Conservation (phyloP, 2,888 invertebrate genomes). For the Tuberolachnus salignus region DNA sequence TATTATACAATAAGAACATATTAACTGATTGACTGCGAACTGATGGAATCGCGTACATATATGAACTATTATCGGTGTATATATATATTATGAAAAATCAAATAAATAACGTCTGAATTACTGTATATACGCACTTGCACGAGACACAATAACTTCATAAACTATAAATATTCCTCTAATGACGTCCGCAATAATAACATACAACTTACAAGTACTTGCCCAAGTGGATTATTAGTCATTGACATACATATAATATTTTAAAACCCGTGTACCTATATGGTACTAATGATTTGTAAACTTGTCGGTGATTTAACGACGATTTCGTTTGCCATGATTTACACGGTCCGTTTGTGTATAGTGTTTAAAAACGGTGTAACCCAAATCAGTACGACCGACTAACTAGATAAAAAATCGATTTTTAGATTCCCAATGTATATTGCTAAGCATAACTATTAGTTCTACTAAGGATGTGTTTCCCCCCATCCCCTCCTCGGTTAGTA, state of each 20-base stretch:
- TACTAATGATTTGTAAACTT: too few relatives aligned
- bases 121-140: not conserved
- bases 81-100: not conserved
- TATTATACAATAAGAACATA: slow-evolving; percentile 8
- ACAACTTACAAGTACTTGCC: not conserved
- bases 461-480: too few relatives aligned
- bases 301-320: too few relatives aligned
- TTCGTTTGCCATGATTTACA: too few relatives aligned
- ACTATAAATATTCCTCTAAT: slow-evolving; percentile 14
- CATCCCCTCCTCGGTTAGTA: too few relatives aligned
- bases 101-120: slow-evolving; percentile 16
- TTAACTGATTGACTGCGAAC: not conserved
- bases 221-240: not conserved
- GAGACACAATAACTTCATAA: slow-evolving; percentile 12
- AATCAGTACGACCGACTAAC: too few relatives aligned
- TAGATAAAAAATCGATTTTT: too few relatives aligned
- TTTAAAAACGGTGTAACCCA: too few relatives aligned
- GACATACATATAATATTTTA: not conserved
- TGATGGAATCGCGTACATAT: not conserved
- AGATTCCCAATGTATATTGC: too few relatives aligned
- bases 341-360: too few relatives aligned
- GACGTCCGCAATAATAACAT: not conserved
- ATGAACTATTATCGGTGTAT: slow-evolving; percentile 2
- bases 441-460: too few relatives aligned
- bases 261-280: too few relatives aligned